phyloP scores from a whole-genome alignment of 2,113 vertebrate genomes.

The Zapornia atra region DNA sequence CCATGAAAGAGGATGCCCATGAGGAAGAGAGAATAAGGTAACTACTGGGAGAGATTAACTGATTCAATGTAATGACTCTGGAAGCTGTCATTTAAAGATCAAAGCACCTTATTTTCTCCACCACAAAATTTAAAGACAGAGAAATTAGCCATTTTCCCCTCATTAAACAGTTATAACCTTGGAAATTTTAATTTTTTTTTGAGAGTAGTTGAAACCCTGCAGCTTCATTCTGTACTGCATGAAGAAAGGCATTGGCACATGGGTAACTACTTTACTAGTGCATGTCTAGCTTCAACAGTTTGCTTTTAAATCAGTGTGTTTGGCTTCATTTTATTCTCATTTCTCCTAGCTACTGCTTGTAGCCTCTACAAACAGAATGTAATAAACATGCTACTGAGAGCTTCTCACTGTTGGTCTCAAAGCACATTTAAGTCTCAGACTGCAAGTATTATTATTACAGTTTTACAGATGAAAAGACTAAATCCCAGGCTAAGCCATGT shows the following conservation, averaged over 20 bases:
- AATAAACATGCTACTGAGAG: constrained; percentile 27
- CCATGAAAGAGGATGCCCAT: constrained; percentile 64
- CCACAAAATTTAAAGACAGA: constrained; percentile 65
- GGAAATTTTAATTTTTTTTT: not conserved
- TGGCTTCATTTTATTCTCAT: constrained; percentile 33
- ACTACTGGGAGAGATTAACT: constrained; percentile 68
- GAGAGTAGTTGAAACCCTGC: not conserved
- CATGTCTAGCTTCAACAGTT: not conserved
- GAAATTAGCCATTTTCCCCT: constrained; percentile 58
- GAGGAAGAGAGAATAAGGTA: constrained; percentile 70
- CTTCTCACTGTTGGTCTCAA: constrained; percentile 39
- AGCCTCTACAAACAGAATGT: constrained; percentile 3
- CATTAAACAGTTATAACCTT: constrained; percentile 61
- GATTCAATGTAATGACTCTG: constrained; percentile 69
- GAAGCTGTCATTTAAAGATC: constrained; percentile 70
- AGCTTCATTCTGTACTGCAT: not conserved
- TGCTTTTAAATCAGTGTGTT: constrained; percentile 2
- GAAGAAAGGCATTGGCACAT: not conserved
- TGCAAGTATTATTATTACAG: constrained; percentile 17
- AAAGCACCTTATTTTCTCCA: constrained; percentile 66
- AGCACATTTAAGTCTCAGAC: constrained; percentile 10
- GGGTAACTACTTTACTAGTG: not conserved
- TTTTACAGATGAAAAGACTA: constrained; percentile 19
- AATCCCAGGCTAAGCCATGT: not conserved
- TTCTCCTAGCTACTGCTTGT: constrained; percentile 4